These are phyloP conservation scores for Andrena flavipes DNA, from an alignment of 2,888 invertebrate genomes.

Conservation along the genomic window DNA sequence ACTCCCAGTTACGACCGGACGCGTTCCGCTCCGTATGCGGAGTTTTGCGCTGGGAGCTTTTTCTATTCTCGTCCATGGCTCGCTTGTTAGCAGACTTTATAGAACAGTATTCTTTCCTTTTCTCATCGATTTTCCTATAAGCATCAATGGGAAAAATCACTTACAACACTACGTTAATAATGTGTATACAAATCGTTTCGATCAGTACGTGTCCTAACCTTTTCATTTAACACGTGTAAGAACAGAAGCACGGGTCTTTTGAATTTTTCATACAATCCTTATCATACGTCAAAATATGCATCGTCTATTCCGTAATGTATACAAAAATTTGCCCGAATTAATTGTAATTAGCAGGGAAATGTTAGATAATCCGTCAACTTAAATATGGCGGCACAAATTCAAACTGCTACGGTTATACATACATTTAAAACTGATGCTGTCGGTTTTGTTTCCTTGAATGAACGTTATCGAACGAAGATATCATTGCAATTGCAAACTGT, in stretches of 20 bases:
- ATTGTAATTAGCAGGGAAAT: constrained; percentile 10
- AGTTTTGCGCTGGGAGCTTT: background rate
- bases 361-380: constrained; percentile 24
- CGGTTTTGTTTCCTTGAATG: background rate
- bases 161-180: background rate
- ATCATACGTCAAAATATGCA: constrained; percentile 1
- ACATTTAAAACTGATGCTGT: constrained; percentile 5
- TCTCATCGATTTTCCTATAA: constrained; percentile 11
- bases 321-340: constrained; percentile 2
- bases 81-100: constrained; percentile 5
- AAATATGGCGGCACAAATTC: constrained; percentile 50
- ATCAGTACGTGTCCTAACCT: constrained; percentile 35
- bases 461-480: background rate
- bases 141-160: background rate
- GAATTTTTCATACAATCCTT: background rate
- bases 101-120: constrained; percentile 4
- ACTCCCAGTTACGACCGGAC: constrained; percentile 80
- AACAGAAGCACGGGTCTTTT: constrained; percentile 5
- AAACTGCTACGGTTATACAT: constrained; percentile 27
- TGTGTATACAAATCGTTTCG: background rate
- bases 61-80: constrained; percentile 18
- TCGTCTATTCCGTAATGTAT: background rate
- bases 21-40: constrained; percentile 54
- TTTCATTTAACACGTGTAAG: constrained; percentile 35
- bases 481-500: background rate